Conservation (phyloP, 2,113 vertebrate genomes). For the Antechinus flavipes region DNA sequence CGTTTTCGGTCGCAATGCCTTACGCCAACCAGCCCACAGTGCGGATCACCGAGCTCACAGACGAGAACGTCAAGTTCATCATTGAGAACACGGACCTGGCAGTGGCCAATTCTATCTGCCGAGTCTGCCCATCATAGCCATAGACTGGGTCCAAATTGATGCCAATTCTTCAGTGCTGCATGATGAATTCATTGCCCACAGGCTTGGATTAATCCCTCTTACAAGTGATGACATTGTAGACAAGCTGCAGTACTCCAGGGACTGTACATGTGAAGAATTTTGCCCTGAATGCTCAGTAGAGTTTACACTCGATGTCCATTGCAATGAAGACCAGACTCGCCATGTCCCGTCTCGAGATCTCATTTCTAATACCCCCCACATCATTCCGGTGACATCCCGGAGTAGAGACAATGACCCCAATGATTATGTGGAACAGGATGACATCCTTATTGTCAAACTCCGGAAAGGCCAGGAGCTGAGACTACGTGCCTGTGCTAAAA, state of each 20-base stretch:
- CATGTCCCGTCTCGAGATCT: slow-evolving; percentile 96
- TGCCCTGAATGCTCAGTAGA: slow-evolving; percentile 98
- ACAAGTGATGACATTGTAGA: slow-evolving; percentile 99
- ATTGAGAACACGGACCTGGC: slow-evolving; percentile 97
- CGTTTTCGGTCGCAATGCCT: slow-evolving; percentile 84
- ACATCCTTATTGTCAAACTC: slow-evolving; percentile 97
- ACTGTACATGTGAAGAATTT: slow-evolving; percentile 98
- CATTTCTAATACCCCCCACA: slow-evolving; percentile 95
- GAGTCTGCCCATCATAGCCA: slow-evolving; percentile 98
- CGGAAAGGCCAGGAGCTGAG: slow-evolving; percentile 97
- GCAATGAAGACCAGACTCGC: slow-evolving; percentile 97
- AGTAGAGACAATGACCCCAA: slow-evolving; percentile 98
- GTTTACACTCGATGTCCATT: slow-evolving; percentile 95
- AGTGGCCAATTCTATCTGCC: slow-evolving; percentile 95
- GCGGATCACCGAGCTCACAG: slow-evolving; percentile 95
- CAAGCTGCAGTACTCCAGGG: slow-evolving; percentile 98
- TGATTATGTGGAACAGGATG: slow-evolving; percentile 97
- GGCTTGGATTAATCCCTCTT: slow-evolving; percentile 96
- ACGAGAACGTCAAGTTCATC: slow-evolving; percentile 98
- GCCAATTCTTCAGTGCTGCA: slow-evolving; percentile 99
- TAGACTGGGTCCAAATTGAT: slow-evolving; percentile 99
- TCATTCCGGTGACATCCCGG: slow-evolving; percentile 97
- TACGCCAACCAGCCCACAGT: slow-evolving; percentile 98
- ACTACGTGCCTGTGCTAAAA: slow-evolving; percentile 96
- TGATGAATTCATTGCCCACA: slow-evolving; percentile 97